phyloP scores from a whole-genome alignment of 2,113 vertebrate genomes.

The Daboia siamensis region DNA sequence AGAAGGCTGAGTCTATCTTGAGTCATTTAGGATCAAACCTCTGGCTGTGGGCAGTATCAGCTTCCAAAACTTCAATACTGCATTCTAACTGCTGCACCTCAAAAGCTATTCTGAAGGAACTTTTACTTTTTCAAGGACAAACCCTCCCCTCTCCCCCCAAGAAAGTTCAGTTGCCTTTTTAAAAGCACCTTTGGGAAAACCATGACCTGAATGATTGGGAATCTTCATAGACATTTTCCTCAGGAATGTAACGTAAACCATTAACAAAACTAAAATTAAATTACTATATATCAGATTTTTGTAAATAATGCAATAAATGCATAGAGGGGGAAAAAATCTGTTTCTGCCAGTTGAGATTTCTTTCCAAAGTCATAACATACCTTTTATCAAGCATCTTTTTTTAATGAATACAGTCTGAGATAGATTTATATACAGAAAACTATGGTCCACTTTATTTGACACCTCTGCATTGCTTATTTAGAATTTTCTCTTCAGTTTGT shows the following conservation, averaged over 20 bases:
- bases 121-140: background rate
- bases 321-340: background rate
- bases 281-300: background rate
- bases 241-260: background rate
- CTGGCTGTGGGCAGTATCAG: background rate
- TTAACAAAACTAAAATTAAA: background rate
- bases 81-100: background rate
- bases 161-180: background rate
- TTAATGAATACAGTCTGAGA: background rate
- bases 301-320: background rate
- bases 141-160: background rate
- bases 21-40: background rate
- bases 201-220: background rate
- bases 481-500: background rate
- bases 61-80: background rate
- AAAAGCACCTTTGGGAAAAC: background rate
- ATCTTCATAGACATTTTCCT: background rate
- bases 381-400: background rate
- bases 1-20: background rate
- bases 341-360: background rate
- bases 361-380: background rate
- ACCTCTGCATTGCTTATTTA: background rate
- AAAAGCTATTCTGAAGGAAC: background rate
- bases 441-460: background rate
- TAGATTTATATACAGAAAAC: background rate